phyloP scores from a whole-genome alignment of 2,797 vertebrate genomes.

The Sparidentex hasta region DNA sequence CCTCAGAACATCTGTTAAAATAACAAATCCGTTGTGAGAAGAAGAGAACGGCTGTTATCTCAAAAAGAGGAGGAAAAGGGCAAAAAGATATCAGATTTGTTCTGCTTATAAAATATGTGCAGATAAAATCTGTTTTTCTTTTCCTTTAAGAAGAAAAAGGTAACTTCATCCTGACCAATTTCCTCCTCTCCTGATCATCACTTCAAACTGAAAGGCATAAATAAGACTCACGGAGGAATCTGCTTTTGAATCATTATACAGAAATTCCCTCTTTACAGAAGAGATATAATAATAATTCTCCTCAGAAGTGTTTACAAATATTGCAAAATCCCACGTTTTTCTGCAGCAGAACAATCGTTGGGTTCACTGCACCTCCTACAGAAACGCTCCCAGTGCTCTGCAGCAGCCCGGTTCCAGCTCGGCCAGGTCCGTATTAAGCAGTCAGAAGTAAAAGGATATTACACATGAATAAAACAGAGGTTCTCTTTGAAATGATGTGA shows the following conservation, averaged over 20 bases:
- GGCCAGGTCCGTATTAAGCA: slow-evolving; percentile 31
- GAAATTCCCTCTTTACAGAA: neutral
- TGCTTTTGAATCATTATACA: neutral
- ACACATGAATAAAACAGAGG: slow-evolving; percentile 71
- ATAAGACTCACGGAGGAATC: slow-evolving; percentile 10
- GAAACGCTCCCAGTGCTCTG: neutral
- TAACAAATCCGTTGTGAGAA: slow-evolving; percentile 25
- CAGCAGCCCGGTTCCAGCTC: slow-evolving; percentile 24
- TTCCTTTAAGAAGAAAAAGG: neutral
- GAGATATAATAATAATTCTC: neutral
- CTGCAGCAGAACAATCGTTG: slow-evolving; percentile 19
- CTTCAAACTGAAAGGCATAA: slow-evolving; percentile 2
- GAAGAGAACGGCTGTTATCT: slow-evolving; percentile 21
- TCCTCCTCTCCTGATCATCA: slow-evolving; percentile 31
- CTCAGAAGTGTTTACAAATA: slow-evolving; percentile 5
- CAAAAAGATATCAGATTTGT: slow-evolving; percentile 18
- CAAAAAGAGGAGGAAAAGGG: slow-evolving; percentile 20
- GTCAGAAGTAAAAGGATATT: slow-evolving; percentile 52
- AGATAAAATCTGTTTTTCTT: slow-evolving; percentile 22
- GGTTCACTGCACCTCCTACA: neutral
- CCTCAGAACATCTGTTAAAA: slow-evolving; percentile 13
- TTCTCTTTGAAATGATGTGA: slow-evolving; percentile 72
- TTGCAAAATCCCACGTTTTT: slow-evolving; percentile 7
- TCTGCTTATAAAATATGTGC: slow-evolving; percentile 36
- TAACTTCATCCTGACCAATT: slow-evolving; percentile 13